These are phyloP conservation scores for Corvus hawaiiensis DNA, from an alignment of 2,113 vertebrate genomes.

Conservation along the genomic window DNA sequence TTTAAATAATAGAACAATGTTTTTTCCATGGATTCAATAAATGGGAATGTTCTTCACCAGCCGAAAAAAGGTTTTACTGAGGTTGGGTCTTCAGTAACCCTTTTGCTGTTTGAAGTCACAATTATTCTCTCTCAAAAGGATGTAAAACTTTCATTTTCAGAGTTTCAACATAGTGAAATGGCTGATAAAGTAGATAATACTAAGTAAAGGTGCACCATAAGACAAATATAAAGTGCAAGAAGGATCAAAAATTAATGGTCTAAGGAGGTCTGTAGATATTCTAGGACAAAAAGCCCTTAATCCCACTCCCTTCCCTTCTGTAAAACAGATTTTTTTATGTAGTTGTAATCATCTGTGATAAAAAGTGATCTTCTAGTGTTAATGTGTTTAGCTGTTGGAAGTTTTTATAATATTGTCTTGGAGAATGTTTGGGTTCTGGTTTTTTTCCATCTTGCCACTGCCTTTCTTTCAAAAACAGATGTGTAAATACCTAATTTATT, in stretches of 20 bases:
- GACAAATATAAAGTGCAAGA: not conserved
- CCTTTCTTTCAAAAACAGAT: not conserved
- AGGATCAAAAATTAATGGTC: not conserved
- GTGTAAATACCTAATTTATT: not conserved
- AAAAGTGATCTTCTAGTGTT: not conserved
- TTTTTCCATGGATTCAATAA: not conserved
- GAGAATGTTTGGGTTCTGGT: not conserved
- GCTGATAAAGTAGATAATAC: not conserved
- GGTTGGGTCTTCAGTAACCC: not conserved
- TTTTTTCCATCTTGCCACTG: not conserved
- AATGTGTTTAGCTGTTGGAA: not conserved
- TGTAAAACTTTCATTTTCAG: not conserved
- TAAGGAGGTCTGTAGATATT: not conserved
- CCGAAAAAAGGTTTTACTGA: not conserved
- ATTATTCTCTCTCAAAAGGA: not conserved
- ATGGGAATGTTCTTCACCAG: not conserved
- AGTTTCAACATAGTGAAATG: not conserved
- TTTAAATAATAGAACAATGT: not conserved
- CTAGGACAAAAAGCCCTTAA: not conserved
- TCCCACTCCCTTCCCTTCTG: not conserved
- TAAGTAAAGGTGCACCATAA: not conserved
- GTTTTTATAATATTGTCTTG: not conserved
- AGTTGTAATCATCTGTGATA: not conserved
- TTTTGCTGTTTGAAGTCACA: constrained; percentile 7
- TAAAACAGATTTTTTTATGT: not conserved